Conservation (phyloP, 2,113 vertebrate genomes). For the Empidonax alnorum region DNA sequence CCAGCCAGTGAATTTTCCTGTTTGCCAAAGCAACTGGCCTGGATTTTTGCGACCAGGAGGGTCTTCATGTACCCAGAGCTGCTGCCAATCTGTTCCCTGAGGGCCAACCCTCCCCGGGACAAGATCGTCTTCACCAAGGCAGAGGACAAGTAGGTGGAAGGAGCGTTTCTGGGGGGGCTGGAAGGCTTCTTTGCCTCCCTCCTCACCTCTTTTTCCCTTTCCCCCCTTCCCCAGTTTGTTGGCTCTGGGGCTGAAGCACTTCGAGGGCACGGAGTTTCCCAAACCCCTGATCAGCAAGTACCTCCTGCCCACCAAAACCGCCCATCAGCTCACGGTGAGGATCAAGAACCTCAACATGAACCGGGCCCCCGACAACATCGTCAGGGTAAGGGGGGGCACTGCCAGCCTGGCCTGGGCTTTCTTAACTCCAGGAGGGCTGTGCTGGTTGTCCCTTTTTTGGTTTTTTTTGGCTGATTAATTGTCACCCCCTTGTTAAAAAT, state of each 20-base stretch:
- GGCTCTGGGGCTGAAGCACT: constrained; percentile 90
- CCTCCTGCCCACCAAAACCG: constrained; percentile 84
- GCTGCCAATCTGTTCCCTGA: constrained; percentile 87
- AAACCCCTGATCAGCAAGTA: constrained; percentile 91
- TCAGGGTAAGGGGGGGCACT: constrained; percentile 79
- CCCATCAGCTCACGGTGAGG: constrained; percentile 84
- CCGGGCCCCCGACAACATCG: constrained; percentile 76
- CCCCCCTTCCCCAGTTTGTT: constrained; percentile 76
- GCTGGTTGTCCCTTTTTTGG: not conserved
- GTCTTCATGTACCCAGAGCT: constrained; percentile 92
- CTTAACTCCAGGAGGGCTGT: not conserved
- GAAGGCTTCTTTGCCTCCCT: not conserved
- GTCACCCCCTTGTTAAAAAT: not conserved
- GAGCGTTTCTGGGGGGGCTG: not conserved
- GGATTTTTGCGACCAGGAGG: constrained; percentile 87
- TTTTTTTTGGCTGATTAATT: not conserved
- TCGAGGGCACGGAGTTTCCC: constrained; percentile 80
- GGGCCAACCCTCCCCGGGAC: constrained; percentile 78
- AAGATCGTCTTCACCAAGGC: constrained; percentile 86
- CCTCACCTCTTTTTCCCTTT: fast-evolving
- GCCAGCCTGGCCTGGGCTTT: not conserved
- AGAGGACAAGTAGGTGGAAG: constrained; percentile 85
- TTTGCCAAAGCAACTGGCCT: constrained; percentile 84
- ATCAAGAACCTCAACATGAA: constrained; percentile 85
- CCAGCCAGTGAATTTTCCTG: constrained; percentile 82